These are phyloP conservation scores for Microchirus variegatus DNA, from an alignment of 2,797 vertebrate species.

Conservation along the genomic window DNA sequence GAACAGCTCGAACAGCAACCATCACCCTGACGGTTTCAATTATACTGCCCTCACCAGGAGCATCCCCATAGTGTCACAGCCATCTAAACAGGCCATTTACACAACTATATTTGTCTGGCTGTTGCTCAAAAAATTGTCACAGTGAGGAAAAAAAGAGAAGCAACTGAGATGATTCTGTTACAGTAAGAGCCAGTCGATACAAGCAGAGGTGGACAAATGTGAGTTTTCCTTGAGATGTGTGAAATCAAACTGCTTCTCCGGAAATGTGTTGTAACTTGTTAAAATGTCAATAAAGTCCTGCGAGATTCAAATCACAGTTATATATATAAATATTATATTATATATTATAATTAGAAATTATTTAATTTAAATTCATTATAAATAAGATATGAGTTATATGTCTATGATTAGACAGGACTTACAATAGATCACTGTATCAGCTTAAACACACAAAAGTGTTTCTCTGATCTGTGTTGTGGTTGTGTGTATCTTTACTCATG, in stretches of 20 bases:
- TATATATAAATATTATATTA: no score
- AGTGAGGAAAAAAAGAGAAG: constrained; percentile 1
- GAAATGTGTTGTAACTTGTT: no score
- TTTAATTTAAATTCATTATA: no score
- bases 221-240: constrained; percentile 19
- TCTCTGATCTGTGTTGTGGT: background rate
- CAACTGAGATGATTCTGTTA: constrained; percentile 12
- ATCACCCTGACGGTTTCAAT: constrained; percentile 12
- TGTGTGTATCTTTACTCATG: constrained; percentile 18
- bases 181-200: background rate
- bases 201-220: constrained; percentile 17
- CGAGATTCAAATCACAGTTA: background rate
- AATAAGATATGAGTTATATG: no score
- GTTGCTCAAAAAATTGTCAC: constrained; percentile 6
- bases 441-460: constrained; percentile 16
- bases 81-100: constrained; percentile 23
- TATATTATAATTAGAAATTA: no score
- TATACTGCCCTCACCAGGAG: background rate
- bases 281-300: no score
- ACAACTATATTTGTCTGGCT: constrained; percentile 10
- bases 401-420: no score
- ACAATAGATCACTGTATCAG: background rate
- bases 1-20: constrained; percentile 1
- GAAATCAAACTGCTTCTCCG: background rate
- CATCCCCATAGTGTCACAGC: constrained; percentile 20